Evolutionary conservation across 2,888 invertebrate genomes (phyloP), one percentile per base, ranked within the genome.

Genomic region (Drosophila austrosaltans): DNA sequence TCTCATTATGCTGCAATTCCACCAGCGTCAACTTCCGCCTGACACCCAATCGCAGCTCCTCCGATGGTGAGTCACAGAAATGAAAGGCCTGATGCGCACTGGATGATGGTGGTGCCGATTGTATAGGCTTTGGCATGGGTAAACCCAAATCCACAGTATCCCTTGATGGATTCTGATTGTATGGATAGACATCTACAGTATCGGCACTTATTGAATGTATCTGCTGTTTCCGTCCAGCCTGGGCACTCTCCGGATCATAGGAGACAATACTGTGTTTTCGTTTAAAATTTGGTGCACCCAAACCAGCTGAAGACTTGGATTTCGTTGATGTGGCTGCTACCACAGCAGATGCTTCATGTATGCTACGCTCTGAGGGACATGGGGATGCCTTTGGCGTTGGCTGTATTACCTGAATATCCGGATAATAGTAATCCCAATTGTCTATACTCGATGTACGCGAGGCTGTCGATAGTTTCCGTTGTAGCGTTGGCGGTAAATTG

Each of bases 311-410:
- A 10, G 69, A 60, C 1, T 59, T 54, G 1, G 59, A 65, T 0
- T 63, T 22, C 3, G 30, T 56, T 16, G 78, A 28, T 7, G 72
- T 73, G 0, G 56, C 22, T 53, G 75, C 66, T 39, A 79, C 56
- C 30, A 74, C 63, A 30, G 60, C n/a, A 5, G 70, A 28, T 1
- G 75, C 70, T 30, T 91, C 91, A 69, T 89, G 90, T 25, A 89
- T 77, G 74, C 89, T 91, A 69, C 89, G 87, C 83, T 95, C 95
- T 90, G 97, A 97, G 40, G 95, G 95, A 90, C 95, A 95, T 7
- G 97, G 97, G 44, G 97, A 97, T 62, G 96, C 94, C 65, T 96
- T 96, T n/a, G 97, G 96, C 25, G 96, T 96, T 57, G 96, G 95
- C 89, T 96, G 95, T 77, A 96, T 96, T 76, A 96, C 95, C 91